Conservation (phyloP, 2,888 invertebrate genomes). For the Cyrtodaria siliqua region DNA sequence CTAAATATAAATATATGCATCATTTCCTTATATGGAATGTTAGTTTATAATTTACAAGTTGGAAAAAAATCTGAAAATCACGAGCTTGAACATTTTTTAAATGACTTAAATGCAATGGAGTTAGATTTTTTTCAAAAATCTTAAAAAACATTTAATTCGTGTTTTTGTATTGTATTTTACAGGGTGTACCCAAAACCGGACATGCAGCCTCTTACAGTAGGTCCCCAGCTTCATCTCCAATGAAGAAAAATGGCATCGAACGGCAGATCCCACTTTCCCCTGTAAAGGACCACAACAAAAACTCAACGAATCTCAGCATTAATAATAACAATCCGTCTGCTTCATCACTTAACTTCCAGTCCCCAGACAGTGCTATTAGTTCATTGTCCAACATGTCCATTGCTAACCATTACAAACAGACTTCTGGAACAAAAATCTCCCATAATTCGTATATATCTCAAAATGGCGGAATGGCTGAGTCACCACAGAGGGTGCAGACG, state of each 20-base stretch:
- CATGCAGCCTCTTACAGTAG: conserved; percentile 25
- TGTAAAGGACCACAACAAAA: conserved; percentile 19
- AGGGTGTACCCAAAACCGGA: background rate
- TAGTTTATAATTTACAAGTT: too few relatives aligned
- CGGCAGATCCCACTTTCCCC: conserved; percentile 11
- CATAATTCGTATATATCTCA: background rate
- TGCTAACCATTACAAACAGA: conserved; percentile 4
- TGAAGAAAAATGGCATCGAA: background rate
- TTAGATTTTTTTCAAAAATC: background rate
- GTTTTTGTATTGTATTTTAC: background rate
- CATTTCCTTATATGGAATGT: too few relatives aligned
- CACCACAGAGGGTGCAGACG: background rate
- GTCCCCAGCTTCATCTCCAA: conserved; percentile 51
- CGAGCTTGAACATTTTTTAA: too few relatives aligned
- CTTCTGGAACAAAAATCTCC: background rate
- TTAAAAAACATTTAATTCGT: background rate
- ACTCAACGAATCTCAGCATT: conserved; percentile 31
- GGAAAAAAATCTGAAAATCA: too few relatives aligned
- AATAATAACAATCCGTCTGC: conserved; percentile 39
- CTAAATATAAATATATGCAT: too few relatives aligned
- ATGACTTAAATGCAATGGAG: too few relatives aligned
- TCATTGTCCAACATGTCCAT: conserved; percentile 50
- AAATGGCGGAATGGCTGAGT: background rate
- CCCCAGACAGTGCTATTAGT: conserved; percentile 62
- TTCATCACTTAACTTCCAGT: conserved; percentile 27